Evolutionary conservation across 2,113 vertebrate genomes (phyloP), one percentile per base, ranked within the genome.

Genomic region (Callocephalon fimbriatum): DNA sequence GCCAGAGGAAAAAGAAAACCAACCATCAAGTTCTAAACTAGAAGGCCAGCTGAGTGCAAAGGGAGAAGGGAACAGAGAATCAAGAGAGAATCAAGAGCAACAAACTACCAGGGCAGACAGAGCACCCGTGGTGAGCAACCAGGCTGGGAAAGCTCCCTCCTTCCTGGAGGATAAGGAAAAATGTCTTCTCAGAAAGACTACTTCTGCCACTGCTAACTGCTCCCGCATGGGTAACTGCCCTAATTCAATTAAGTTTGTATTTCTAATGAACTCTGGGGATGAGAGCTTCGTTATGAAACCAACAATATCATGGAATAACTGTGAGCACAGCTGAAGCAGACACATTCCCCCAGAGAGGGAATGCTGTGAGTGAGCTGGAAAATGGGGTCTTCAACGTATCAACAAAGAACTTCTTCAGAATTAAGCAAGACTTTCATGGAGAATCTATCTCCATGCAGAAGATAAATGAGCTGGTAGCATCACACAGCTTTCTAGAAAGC

Each of bases 241-340:
- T 71, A n/a, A 92, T 93, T 97, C 87, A 95, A 83, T 96, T 70
- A 90, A 86, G 31, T 42, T 86, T 91, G 90, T 50, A 44, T 95
- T 86, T 80, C 91, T 97, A 92, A 97, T 87, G 93, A 94, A 81
- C 86, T 84, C 74, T 74, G 71, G 72, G 71, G 87, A 89, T 56
- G 26, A 67, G 50, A 68, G 67, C 79, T 37, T 17, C 8, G 62
- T 85, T 91, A 65, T 29, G 92, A 92, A 97, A 88, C 18, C 83
- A 75, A 13, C 18, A 20, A 53, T 7, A 40, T 51, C 14, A 10
- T 9, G 67, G 71, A 70, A 19, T 17, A 12, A 40, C 5, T 12
- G 77, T 32, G 95, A 95, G 42, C 25, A 0, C 10, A 44, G 44
- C 48, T 35, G 75, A 58, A 73, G 61, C 62, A 73, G 81, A 85